Base-by-base conservation (phyloP, 2,888 invertebrate genomes). In the Pycnomerus fuliginosus region DNA sequence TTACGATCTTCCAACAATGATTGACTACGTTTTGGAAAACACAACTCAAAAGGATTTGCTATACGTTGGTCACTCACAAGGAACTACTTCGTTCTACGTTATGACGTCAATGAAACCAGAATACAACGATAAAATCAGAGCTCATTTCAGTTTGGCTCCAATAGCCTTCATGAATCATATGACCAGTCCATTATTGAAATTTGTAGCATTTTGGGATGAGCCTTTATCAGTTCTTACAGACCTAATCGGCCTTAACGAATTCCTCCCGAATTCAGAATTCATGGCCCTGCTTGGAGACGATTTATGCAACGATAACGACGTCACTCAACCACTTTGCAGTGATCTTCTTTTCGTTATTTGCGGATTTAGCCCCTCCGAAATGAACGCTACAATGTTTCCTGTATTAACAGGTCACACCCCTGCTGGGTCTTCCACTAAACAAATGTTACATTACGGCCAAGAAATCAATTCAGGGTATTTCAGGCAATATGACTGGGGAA, bases 61-160 rank as follows among this genome's bases (percentile, higher is more conserved):
- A 58, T 92, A 90, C 64, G 71, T 87, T 1, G 93, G 92, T 0
- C 89, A 91, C 65, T 92, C 90, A 0, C 83, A 84, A 68, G 91
- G 90, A 3, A 82, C 84, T 0, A 84, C 85, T 0, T 60, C 73
- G 1, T 86, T 84, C 64, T 87, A 78, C 62, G 82, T 85, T 0
- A 77, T 85, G 82, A 74, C 75, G 10, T 78, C 83, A 1, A 72
- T 79, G 36, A 69, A 71, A n/a, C 83, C 86, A 0, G 78, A 80
- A 32, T 85, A 85, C 56, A 84, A 85, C 62, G 62, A 71, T 20
- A 41, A 34, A 25, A 28, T 41, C 10, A 41, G 25, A 15, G 33
- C 34, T 1, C 33, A 34, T 3, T 33, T 41, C 16, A 28, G 28
- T 15, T 14, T 41, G 7, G 41, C 41, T 13, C 41, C 41, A 2